phyloP scores from a whole-genome alignment of 2,888 invertebrate genomes.

The Lepidochrysops patricia region DNA sequence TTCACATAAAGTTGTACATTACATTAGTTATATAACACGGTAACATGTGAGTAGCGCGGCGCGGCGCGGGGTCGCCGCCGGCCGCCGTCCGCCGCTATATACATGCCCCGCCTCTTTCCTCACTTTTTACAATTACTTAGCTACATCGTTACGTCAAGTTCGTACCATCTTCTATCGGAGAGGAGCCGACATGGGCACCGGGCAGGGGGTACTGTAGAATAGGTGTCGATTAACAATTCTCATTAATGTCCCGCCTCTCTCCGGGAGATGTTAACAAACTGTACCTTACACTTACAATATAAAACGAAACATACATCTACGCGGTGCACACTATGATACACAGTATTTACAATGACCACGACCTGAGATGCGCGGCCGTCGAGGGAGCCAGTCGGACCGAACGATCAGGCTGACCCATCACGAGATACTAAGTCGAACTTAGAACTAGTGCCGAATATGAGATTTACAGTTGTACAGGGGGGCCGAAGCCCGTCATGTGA shows the following conservation, averaged over 20 bases:
- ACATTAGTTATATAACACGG: neutral
- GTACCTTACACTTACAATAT: neutral
- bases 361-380: too few relatives aligned
- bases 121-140: slow-evolving; percentile 16
- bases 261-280: neutral
- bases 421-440: neutral
- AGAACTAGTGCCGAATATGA: neutral
- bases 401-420: too few relatives aligned
- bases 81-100: neutral
- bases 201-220: too few relatives aligned
- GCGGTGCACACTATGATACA: slow-evolving; percentile 7
- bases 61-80: neutral
- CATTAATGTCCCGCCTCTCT: neutral
- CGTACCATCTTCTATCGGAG: neutral
- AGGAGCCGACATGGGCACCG: neutral
- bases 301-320: neutral
- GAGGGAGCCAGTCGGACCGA: too few relatives aligned
- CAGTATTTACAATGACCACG: slow-evolving; percentile 3
- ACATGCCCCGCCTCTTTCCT: slow-evolving; percentile 23
- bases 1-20: slow-evolving; percentile 23
- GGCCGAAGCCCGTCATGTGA: slow-evolving; percentile 81
- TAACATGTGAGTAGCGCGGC: neutral
- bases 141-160: neutral
- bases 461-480: neutral
- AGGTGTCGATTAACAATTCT: too few relatives aligned